These are phyloP conservation scores for Zosterops borbonicus DNA, from an alignment of 2,113 vertebrate species.

Conservation along the genomic window DNA sequence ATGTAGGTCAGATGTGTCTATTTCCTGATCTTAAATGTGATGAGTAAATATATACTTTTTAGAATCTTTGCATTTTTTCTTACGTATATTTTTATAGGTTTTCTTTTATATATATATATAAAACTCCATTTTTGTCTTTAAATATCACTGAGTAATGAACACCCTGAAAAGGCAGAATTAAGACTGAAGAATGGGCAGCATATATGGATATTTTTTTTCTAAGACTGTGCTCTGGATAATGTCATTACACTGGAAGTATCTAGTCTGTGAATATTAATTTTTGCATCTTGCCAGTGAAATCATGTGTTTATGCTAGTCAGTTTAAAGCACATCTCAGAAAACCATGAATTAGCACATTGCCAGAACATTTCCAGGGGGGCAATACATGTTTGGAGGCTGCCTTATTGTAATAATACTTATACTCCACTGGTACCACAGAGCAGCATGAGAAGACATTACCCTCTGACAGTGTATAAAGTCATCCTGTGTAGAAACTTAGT, in stretches of 20 bases:
- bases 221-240: neutral
- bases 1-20: neutral
- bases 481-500: neutral
- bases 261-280: neutral
- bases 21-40: neutral
- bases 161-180: neutral
- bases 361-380: neutral
- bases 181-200: neutral
- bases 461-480: neutral
- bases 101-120: neutral
- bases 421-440: rapidly evolving
- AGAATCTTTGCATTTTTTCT: neutral
- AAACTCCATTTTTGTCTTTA: neutral
- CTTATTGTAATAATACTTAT: rapidly evolving
- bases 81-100: neutral
- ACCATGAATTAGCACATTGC: neutral
- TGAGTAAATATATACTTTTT: neutral
- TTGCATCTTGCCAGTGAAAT: neutral
- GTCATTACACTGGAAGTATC: neutral
- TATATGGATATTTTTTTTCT: neutral
- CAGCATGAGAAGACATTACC: neutral
- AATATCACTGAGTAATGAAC: neutral
- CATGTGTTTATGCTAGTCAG: neutral
- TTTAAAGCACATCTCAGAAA: neutral
- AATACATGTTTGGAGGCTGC: neutral